Percentiles rank a stretch among this genome's conserved stretches.
Evolutionary conservation across 2,113 vertebrate genomes (phyloP).

Genomic region (Triplophysa tibetana): DNA sequence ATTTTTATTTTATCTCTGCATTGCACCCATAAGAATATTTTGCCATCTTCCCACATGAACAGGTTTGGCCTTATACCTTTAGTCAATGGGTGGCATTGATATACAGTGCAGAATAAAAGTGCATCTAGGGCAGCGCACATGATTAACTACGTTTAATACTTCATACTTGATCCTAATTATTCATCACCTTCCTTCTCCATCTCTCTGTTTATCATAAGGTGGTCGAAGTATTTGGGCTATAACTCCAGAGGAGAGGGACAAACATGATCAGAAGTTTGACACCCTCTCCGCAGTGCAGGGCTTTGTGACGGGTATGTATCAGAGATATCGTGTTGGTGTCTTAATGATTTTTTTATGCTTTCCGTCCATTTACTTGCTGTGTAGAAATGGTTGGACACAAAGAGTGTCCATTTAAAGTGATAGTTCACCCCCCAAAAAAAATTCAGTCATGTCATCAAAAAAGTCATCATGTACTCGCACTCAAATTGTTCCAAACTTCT

Average conservation of each 20-base stretch:
- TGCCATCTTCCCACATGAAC: too few species aligned
- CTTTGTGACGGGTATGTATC: constrained; percentile 85
- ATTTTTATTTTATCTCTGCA: not conserved
- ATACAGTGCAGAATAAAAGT: not conserved
- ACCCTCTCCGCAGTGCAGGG: constrained; percentile 84
- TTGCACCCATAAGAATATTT: not conserved
- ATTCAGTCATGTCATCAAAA: too few species aligned
- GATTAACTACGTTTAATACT: not conserved
- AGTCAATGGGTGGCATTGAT: not conserved
- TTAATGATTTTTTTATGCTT: not conserved
- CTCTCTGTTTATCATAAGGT: constrained; percentile 64
- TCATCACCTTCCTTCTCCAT: not conserved
- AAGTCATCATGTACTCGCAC: too few species aligned
- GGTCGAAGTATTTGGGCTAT: constrained; percentile 90
- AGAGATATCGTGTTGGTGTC: not conserved
- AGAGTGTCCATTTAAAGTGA: too few species aligned
- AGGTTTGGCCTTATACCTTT: not conserved
- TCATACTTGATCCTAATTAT: not conserved
- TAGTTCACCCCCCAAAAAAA: too few species aligned
- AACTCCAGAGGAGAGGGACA: constrained; percentile 89
- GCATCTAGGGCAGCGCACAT: not conserved
- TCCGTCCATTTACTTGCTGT: not conserved
- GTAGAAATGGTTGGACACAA: not conserved
- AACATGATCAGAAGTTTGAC: constrained; percentile 96
- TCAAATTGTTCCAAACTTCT: too few species aligned